Percentiles rank a stretch among this genome's conserved stretches.
phyloP scores from a whole-genome alignment of 2,113 vertebrate species.

The Monopterus albus region DNA sequence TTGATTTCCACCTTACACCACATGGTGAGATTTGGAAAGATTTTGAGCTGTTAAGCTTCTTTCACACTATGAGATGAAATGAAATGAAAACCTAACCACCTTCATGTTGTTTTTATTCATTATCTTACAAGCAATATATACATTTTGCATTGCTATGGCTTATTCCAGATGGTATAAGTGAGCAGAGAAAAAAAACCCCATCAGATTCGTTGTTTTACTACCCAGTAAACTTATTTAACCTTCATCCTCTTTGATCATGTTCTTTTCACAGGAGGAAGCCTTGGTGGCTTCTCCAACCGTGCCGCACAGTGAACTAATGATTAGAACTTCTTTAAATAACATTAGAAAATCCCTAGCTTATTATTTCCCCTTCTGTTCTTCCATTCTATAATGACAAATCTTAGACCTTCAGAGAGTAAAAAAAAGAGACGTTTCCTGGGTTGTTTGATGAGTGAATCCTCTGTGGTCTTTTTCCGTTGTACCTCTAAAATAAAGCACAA shows the following conservation, averaged over 20 bases:
- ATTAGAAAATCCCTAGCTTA: slow-evolving; percentile 68
- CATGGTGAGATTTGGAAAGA: slow-evolving; percentile 44
- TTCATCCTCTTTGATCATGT: slow-evolving; percentile 72
- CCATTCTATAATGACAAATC: slow-evolving; percentile 74
- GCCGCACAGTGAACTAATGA: slow-evolving; percentile 67
- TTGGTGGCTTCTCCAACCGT: slow-evolving; percentile 47
- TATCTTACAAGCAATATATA: not conserved
- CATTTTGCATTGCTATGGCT: not conserved
- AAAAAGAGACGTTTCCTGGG: slow-evolving; percentile 61
- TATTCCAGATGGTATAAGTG: not conserved
- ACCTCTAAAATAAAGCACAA: slow-evolving; percentile 69
- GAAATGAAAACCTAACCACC: not conserved
- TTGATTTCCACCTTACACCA: slow-evolving; percentile 51
- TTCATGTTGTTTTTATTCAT: not conserved
- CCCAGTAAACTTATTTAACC: slow-evolving; percentile 66
- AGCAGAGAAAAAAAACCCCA: slow-evolving; percentile 6
- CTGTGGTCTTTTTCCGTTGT: slow-evolving; percentile 66
- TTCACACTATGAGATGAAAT: slow-evolving; percentile 18
- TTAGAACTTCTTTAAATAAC: slow-evolving; percentile 76
- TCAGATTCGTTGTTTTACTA: slow-evolving; percentile 41
- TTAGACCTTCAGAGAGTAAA: slow-evolving; percentile 75
- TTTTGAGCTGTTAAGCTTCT: slow-evolving; percentile 29
- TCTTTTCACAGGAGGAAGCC: slow-evolving; percentile 59
- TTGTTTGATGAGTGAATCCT: slow-evolving; percentile 78
- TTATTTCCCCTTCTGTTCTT: slow-evolving; percentile 72